phyloP scores from a whole-genome alignment of 2,113 vertebrate species.

The Sinocyclocheilus rhinocerous region DNA sequence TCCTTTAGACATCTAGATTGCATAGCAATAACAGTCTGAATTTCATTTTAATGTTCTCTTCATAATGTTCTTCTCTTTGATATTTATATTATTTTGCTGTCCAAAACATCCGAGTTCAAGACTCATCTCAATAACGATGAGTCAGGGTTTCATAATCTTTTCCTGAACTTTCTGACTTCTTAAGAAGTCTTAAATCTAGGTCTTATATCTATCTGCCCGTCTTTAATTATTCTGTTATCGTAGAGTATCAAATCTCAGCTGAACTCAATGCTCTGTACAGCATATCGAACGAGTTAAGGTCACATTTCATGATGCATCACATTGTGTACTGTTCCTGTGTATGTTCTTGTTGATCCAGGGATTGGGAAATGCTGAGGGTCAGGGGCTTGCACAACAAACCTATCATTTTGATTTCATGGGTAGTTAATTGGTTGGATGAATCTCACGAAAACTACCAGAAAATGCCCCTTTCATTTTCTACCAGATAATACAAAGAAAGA shows the following conservation, averaged over 20 bases:
- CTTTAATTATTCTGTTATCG: not conserved
- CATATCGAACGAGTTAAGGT: not conserved
- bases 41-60: not conserved
- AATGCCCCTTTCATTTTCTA: not conserved
- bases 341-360: not conserved
- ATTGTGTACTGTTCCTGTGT: not conserved
- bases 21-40: not conserved
- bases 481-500: not conserved
- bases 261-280: not conserved
- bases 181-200: conserved; percentile 5
- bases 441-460: not conserved
- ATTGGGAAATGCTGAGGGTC: not conserved
- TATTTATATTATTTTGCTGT: not conserved
- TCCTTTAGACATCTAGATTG: not conserved
- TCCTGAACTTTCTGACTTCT: conserved; percentile 6
- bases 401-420: not conserved
- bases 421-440: not conserved
- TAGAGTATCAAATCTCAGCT: not conserved
- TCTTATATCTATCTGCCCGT: not conserved
- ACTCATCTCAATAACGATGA: not conserved
- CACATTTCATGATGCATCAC: not conserved
- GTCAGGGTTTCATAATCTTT: not conserved
- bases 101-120: not conserved
- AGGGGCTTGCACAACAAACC: not conserved
- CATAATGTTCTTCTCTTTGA: not conserved